Percentiles rank a stretch among this genome's conserved stretches.
phyloP scores from a whole-genome alignment of 2,797 vertebrate species.

The Phrynocephalus vlangalii region DNA sequence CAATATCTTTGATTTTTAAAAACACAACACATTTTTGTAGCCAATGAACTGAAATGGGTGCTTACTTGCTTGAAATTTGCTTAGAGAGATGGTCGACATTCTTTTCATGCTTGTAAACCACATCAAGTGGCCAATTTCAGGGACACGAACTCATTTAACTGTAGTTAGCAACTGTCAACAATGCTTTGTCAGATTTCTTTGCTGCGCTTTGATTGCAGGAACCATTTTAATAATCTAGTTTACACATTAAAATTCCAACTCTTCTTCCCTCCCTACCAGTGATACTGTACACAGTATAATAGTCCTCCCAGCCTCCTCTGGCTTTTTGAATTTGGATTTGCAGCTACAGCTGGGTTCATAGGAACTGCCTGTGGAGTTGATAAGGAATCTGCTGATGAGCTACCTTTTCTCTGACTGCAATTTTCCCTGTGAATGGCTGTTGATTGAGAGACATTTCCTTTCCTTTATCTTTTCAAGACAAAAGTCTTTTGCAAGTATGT shows the following conservation, averaged over 20 bases:
- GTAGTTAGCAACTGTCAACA: neutral
- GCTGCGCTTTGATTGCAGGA: constrained; percentile 41
- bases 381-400: constrained; percentile 64
- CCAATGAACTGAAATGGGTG: neutral
- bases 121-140: constrained; percentile 9
- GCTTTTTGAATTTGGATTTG: constrained; percentile 28
- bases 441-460: constrained; percentile 67
- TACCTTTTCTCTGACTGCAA: constrained; percentile 55
- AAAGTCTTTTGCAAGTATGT: constrained; percentile 62
- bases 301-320: constrained; percentile 3
- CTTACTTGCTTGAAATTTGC: neutral
- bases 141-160: neutral
- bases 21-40: neutral
- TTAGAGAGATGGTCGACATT: neutral
- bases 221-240: neutral
- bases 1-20: neutral
- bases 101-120: neutral
- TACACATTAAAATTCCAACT: constrained; percentile 9
- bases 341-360: constrained; percentile 35
- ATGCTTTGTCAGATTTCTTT: constrained; percentile 23
- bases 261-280: constrained; percentile 6
- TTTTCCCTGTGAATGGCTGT: constrained; percentile 70
- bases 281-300: neutral
- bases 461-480: constrained; percentile 46
- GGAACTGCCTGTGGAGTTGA: constrained; percentile 53